These are phyloP conservation scores for Buphagus erythrorhynchus DNA, from an alignment of 2,797 vertebrate genomes.

Conservation along the genomic window DNA sequence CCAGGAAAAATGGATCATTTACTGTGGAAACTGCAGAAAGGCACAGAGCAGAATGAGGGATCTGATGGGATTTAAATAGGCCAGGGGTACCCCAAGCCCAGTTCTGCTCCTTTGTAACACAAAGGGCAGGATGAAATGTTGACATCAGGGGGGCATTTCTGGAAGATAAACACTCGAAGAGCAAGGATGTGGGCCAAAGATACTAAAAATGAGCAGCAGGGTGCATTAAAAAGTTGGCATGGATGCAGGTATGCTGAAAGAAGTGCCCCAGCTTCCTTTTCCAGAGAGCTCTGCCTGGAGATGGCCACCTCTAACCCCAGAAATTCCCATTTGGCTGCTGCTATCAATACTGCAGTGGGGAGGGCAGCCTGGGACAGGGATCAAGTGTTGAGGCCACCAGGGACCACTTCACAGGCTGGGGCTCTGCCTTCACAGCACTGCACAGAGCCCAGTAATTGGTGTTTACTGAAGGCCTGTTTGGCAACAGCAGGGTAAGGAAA, in stretches of 20 bases:
- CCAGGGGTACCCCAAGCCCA: neutral
- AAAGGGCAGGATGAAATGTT: neutral
- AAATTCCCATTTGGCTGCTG: neutral
- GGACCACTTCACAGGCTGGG: neutral
- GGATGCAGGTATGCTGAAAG: fast-evolving
- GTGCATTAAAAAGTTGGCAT: neutral
- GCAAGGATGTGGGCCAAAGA: neutral
- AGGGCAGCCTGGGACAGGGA: neutral
- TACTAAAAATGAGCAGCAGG: neutral
- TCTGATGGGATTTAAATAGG: neutral
- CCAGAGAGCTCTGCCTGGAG: neutral
- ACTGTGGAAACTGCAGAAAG: neutral
- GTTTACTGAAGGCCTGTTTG: neutral
- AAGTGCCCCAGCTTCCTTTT: neutral
- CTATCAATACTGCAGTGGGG: neutral
- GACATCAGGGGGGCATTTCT: neutral
- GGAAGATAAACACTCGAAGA: neutral
- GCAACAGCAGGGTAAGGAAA: neutral
- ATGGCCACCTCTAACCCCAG: neutral
- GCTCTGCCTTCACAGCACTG: neutral
- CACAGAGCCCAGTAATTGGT: neutral
- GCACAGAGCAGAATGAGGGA: neutral
- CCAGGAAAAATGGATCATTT: neutral
- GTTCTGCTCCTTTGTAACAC: neutral
- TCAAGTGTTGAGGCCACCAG: neutral